phyloP scores from a whole-genome alignment of 2,888 invertebrate genomes.

The Acanthopleura granulata region DNA sequence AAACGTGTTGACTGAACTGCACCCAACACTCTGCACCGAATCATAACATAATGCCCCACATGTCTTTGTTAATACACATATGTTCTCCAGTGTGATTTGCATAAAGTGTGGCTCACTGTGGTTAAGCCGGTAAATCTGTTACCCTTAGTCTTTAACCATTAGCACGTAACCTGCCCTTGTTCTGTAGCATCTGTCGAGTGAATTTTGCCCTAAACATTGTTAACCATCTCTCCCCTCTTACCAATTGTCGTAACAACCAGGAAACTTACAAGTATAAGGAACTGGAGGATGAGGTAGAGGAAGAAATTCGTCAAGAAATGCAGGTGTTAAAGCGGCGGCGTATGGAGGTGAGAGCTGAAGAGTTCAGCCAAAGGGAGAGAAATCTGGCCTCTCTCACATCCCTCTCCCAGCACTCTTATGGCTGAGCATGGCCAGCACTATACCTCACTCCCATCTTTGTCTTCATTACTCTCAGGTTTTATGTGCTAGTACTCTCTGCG shows the following conservation, averaged over 20 bases:
- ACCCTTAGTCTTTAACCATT: too few species aligned
- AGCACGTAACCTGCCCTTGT: too few species aligned
- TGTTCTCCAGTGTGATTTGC: too few species aligned
- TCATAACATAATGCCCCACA: too few species aligned
- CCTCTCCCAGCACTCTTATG: background rate
- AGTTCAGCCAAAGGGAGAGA: conserved; percentile 1
- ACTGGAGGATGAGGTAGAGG: conserved; percentile 62
- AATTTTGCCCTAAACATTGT: background rate
- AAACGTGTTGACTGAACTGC: too few species aligned
- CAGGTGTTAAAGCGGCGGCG: conserved; percentile 39
- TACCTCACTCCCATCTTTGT: background rate
- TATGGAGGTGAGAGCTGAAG: conserved; percentile 16
- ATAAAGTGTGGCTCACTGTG: too few species aligned
- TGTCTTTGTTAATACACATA: too few species aligned
- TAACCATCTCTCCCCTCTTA: background rate
- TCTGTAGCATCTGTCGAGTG: too few species aligned
- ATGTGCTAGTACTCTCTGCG: background rate
- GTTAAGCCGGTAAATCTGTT: too few species aligned
- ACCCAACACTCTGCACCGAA: too few species aligned
- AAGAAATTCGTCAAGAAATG: conserved; percentile 55
- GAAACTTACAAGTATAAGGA: conserved; percentile 66
- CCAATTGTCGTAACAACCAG: conserved; percentile 31
- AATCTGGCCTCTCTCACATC: conserved; percentile 7
- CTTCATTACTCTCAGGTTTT: background rate
- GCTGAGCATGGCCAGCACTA: background rate